Conservation (phyloP, 1,140 invertebrate genomes). For the Meloidogyne chitwoodi region DNA sequence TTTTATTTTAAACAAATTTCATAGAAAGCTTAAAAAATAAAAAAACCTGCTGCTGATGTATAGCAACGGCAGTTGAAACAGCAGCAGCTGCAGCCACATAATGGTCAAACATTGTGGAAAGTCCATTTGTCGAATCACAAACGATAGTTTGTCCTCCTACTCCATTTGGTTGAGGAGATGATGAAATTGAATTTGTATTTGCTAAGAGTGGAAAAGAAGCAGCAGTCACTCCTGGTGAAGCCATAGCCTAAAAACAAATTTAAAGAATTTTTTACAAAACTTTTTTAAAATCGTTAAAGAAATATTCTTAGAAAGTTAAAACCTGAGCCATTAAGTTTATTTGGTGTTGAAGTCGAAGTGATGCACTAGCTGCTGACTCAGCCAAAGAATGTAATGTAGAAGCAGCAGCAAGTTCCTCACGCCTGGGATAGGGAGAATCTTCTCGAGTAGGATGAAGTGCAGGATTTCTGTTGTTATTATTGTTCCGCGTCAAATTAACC, state of each 20-base stretch:
- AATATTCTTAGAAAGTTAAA: no score
- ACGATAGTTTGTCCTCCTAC: neutral
- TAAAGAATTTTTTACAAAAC: neutral
- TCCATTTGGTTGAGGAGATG: neutral
- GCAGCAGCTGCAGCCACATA: conserved; percentile 10
- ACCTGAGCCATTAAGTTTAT: conserved; percentile 17
- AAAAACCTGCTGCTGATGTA: conserved; percentile 17
- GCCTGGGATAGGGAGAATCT: neutral
- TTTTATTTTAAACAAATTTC: no score
- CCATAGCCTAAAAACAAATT: conserved; percentile 8
- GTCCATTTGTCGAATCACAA: conserved; percentile 6
- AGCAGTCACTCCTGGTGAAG: neutral
- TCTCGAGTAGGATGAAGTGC: neutral
- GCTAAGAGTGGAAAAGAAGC: conserved; percentile 3
- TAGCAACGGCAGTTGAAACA: neutral
- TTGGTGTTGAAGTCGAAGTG: conserved; percentile 6
- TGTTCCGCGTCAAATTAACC: neutral
- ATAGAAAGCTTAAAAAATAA: neutral
- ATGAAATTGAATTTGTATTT: neutral
- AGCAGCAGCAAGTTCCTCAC: neutral
- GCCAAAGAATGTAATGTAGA: neutral
- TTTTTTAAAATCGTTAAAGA: no score
- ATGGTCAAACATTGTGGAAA: conserved; percentile 8
- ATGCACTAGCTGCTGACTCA: conserved; percentile 5
- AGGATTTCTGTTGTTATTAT: neutral